Conservation (phyloP, 2,113 vertebrate species). For the Carassius auratus region DNA sequence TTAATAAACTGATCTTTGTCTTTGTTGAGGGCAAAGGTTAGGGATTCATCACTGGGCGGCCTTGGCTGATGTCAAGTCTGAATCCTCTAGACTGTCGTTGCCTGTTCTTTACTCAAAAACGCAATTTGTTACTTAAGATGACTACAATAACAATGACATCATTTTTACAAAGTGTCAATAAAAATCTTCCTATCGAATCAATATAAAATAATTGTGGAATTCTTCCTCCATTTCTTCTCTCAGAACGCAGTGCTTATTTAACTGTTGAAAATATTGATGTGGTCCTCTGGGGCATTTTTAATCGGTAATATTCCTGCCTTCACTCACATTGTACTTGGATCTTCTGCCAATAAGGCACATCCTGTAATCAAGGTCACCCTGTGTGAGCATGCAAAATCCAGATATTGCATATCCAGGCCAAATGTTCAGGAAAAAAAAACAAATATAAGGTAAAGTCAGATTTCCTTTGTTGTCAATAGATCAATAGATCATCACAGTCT, state of each 20-base stretch:
- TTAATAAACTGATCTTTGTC: slow-evolving; percentile 51
- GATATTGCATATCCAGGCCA: not conserved
- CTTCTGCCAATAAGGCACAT: not conserved
- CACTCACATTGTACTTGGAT: not conserved
- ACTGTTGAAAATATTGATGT: not conserved
- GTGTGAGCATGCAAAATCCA: not conserved
- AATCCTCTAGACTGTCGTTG: not conserved
- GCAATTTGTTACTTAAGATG: not conserved
- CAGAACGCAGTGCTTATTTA: slow-evolving; percentile 3
- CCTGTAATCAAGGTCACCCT: not conserved
- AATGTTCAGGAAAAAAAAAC: not conserved
- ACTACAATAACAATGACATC: slow-evolving; percentile 12
- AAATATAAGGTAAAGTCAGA: not conserved
- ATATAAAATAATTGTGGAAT: not conserved
- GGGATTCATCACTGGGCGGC: slow-evolving; percentile 30
- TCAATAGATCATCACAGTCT: not conserved
- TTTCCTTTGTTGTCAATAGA: not conserved
- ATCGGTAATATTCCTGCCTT: slow-evolving; percentile 13
- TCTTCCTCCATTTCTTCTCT: not conserved
- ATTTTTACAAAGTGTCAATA: not conserved
- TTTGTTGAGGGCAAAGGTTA: slow-evolving; percentile 52
- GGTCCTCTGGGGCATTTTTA: not conserved
- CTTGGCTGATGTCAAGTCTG: slow-evolving; percentile 1
- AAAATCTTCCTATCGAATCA: slow-evolving; percentile 12
- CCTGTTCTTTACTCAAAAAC: not conserved